Conservation (phyloP, 2,888 invertebrate species). For the Drosophila parthenogenetica region DNA sequence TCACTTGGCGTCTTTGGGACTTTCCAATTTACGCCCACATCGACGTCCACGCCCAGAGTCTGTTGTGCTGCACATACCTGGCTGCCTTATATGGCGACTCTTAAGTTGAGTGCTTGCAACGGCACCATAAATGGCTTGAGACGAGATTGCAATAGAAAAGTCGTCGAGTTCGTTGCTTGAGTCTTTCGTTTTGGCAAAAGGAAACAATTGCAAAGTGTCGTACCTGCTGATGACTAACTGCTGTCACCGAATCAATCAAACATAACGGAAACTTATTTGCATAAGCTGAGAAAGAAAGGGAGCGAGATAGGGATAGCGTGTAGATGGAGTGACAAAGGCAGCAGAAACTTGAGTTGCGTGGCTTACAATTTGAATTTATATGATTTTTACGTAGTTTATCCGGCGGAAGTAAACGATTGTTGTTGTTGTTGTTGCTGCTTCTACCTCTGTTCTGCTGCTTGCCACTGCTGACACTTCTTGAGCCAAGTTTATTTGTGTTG, state of each 20-base stretch:
- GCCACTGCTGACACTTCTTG: constrained; percentile 41
- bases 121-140: constrained; percentile 44
- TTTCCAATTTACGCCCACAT: constrained; percentile 76
- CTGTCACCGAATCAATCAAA: constrained; percentile 44
- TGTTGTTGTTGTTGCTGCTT: constrained; percentile 29
- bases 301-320: not conserved
- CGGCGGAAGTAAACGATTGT: constrained; percentile 80
- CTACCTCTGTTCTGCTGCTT: constrained; percentile 13
- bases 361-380: constrained; percentile 65
- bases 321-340: not conserved
- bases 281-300: constrained; percentile 16
- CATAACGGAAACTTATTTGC: constrained; percentile 57
- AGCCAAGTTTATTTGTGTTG: constrained; percentile 69
- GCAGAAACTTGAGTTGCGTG: constrained; percentile 10
- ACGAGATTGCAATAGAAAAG: constrained; percentile 45
- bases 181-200: constrained; percentile 46
- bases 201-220: constrained; percentile 51
- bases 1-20: constrained; percentile 65
- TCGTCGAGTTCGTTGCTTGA: constrained; percentile 54
- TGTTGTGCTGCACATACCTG: constrained; percentile 21
- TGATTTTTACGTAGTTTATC: constrained; percentile 77
- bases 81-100: constrained; percentile 40
- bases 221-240: constrained; percentile 51
- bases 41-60: not conserved
- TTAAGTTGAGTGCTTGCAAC: constrained; percentile 12